Evolutionary conservation across 2,797 vertebrate genomes (phyloP).

Genomic region (Arremon aurantiirostris): DNA sequence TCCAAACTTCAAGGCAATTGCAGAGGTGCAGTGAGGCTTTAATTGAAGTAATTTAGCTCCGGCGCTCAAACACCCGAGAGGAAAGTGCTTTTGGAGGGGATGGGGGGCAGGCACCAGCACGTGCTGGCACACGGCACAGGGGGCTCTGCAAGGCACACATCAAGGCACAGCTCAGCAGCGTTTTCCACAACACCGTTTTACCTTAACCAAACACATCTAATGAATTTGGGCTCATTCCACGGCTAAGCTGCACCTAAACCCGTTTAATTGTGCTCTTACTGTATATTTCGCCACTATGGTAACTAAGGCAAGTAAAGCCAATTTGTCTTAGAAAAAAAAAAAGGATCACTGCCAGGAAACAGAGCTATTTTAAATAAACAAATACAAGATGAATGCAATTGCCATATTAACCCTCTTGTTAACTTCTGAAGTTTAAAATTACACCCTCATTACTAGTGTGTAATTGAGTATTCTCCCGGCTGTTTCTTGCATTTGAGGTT

Average conservation of each 20-base stretch:
- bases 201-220: not conserved
- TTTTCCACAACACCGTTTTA: not conserved
- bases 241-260: not conserved
- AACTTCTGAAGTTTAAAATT: constrained; percentile 65
- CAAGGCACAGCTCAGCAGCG: not conserved
- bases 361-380: constrained; percentile 59
- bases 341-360: constrained; percentile 51
- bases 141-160: not conserved
- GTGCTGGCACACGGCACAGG: not conserved
- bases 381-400: constrained; percentile 61
- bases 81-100: not conserved
- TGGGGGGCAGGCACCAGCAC: not conserved
- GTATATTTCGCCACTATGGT: not conserved
- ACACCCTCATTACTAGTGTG: constrained; percentile 37
- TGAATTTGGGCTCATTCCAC: not conserved
- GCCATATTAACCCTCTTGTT: constrained; percentile 53
- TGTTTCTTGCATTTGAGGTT: constrained; percentile 62
- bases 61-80: not conserved
- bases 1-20: not conserved
- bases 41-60: not conserved
- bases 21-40: not conserved
- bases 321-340: constrained; percentile 25
- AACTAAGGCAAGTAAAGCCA: constrained; percentile 13
- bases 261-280: not conserved
- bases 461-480: constrained; percentile 50